Evolutionary conservation across 2,797 vertebrate species (phyloP), one percentile per base, ranked within the genome.

Genomic region (Sebastes cheni): DNA sequence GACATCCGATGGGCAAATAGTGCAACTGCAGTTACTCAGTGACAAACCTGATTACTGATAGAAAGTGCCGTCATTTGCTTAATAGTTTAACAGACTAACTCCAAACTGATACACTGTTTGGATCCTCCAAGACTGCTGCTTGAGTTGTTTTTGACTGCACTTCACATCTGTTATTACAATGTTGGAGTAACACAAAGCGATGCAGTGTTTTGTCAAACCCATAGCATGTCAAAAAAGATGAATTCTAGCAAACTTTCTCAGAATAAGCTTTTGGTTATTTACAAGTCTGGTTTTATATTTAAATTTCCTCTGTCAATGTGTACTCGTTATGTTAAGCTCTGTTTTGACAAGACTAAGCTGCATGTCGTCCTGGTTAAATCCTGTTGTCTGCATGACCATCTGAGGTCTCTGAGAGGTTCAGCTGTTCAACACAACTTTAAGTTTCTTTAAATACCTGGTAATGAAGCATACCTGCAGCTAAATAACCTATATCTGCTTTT

Each of bases 1-100:
- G 94, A 93, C 94, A 94, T 67, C 91, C 82, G 52, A 86, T 94
- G 94, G 92, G 18, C 72, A 85, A 89, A 88, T 9, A 13, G 42
- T 86, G 89, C 11, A 92, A 94, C 86, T 94, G 82, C 92, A 94
- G 65, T 18, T 67, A 36, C 1, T 61, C 12, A 3, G 42, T 72
- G 30, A 58, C 14, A 52, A 69, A 4, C 10, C n/a, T n/a, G 13
- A 58, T 59, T 3, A 36, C 14, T 46, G n/a, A 32, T 11, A 68
- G 14, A 29, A 16, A 2, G 4, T 12, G 20, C 7, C 8, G 11
- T 18, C 13, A 39, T 39, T 39, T 39, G 36, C 36, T 39, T 39
- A 39, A 39, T 39, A 39, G 36, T 39, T 39, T 39, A 39, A 39
- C 36, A 39, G 36, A 39, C 13, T 14, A 72, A 54, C 14, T 62